Percentiles rank a stretch among this genome's conserved stretches.
Evolutionary conservation across 2,797 vertebrate species (phyloP).

Genomic region (Bradypodion pumilum): DNA sequence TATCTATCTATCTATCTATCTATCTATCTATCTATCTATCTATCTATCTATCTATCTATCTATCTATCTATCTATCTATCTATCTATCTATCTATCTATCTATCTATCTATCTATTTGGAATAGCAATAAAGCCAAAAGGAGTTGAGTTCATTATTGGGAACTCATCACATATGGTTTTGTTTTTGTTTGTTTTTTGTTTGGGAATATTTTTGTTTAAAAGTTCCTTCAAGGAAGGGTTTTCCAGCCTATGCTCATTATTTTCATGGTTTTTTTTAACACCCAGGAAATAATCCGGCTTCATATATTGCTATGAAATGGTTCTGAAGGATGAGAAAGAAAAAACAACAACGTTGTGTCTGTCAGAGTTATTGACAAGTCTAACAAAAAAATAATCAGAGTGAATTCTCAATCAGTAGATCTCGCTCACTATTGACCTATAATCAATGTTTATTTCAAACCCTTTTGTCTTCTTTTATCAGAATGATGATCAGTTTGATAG

Average conservation of each 20-base stretch:
- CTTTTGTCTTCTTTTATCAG: neutral
- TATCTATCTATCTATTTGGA: too few species aligned
- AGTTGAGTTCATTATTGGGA: neutral
- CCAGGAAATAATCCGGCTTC: neutral
- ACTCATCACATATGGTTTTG: neutral
- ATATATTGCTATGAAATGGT: neutral
- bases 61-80: too few species aligned
- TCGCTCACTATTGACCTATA: neutral
- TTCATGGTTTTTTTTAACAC: neutral
- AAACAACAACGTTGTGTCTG: neutral
- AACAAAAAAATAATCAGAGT: neutral
- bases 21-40: too few species aligned
- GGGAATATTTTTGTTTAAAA: neutral
- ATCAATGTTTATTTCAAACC: neutral
- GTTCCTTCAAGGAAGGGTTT: neutral
- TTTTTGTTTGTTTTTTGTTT: too few species aligned
- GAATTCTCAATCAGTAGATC: neutral
- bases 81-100: too few species aligned
- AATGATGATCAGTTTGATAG: too few species aligned
- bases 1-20: too few species aligned
- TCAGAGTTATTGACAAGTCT: neutral
- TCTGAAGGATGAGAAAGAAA: neutral
- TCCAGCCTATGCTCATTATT: neutral
- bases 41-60: too few species aligned
- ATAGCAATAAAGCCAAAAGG: constrained; percentile 18